Conservation (phyloP, 1,140 invertebrate genomes). For the Drosophila ambigua region DNA sequence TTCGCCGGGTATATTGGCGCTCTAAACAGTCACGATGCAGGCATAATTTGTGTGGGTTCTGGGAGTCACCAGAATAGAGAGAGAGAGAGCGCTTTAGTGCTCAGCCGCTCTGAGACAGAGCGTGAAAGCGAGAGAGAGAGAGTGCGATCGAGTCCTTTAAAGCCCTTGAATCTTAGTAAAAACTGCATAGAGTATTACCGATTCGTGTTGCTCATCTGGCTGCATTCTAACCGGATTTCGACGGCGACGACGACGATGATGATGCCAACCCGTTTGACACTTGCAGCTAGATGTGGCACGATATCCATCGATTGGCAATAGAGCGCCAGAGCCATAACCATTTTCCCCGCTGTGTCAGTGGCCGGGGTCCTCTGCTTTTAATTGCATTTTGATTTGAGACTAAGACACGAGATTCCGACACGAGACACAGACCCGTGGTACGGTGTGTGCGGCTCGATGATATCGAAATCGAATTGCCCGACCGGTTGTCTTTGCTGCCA, state of each 20-base stretch:
- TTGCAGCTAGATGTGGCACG: not conserved
- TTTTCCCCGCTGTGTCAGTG: conserved; percentile 19
- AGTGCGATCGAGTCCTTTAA: too few relatives aligned
- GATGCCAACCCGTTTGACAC: conserved; percentile 18
- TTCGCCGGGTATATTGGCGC: too few relatives aligned
- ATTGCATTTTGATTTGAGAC: conserved; percentile 61
- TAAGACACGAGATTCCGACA: not conserved
- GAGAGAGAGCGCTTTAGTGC: too few relatives aligned
- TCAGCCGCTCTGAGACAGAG: too few relatives aligned
- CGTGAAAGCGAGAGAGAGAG: too few relatives aligned
- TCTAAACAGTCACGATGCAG: too few relatives aligned
- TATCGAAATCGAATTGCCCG: conserved; percentile 53
- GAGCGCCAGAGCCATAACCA: conserved; percentile 11
- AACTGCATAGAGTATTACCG: too few relatives aligned
- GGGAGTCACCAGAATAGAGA: too few relatives aligned
- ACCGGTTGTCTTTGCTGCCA: conserved; percentile 40
- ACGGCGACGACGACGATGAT: too few relatives aligned
- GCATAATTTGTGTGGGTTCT: too few relatives aligned
- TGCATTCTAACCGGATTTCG: conserved; percentile 4
- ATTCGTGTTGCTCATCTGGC: not conserved
- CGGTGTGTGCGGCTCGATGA: not conserved
- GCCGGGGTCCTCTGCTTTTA: conserved; percentile 57
- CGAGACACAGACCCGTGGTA: too few relatives aligned
- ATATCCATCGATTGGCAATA: conserved; percentile 16
- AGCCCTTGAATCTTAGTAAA: too few relatives aligned